Conservation (phyloP, 2,113 vertebrate species). For the Galbula dea region DNA sequence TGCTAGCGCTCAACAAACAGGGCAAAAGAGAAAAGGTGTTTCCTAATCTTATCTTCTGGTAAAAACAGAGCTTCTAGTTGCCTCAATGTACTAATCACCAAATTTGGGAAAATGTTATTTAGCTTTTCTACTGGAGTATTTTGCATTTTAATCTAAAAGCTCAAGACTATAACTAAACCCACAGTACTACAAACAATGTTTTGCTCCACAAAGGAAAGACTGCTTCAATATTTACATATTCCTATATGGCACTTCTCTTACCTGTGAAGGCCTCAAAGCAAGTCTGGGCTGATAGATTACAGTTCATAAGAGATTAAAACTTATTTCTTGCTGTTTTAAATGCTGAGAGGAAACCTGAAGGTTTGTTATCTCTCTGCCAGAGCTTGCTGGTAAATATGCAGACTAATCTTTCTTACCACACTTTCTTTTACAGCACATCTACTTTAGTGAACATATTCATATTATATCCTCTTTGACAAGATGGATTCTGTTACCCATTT, state of each 20-base stretch:
- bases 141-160: background rate
- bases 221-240: background rate
- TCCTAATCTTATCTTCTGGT: background rate
- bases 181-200: background rate
- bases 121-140: background rate
- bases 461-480: background rate
- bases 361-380: background rate
- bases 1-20: background rate
- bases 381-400: background rate
- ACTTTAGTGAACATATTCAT: background rate
- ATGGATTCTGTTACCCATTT: background rate
- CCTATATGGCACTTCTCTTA: background rate
- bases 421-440: background rate
- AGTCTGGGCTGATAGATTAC: background rate
- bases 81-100: background rate
- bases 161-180: background rate
- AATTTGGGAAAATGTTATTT: background rate
- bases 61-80: background rate
- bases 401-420: background rate
- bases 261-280: background rate
- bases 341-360: background rate
- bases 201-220: background rate
- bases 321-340: background rate
- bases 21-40: background rate
- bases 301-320: background rate